Evolutionary conservation across 2,888 invertebrate genomes (phyloP).

Genomic region (Limnephilus rhombicus): DNA sequence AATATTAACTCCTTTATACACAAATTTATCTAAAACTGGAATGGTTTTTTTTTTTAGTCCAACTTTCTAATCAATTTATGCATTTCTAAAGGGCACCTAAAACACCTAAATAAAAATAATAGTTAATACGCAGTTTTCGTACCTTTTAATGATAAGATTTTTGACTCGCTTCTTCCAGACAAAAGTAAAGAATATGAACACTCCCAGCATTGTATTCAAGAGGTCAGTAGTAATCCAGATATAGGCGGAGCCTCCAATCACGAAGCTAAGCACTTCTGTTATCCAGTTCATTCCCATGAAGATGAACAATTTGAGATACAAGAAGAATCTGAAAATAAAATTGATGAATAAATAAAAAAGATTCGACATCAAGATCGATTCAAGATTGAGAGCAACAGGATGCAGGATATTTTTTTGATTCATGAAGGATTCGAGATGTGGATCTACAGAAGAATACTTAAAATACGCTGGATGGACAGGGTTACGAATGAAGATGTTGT

Average conservation of each 20-base stretch:
- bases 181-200: conserved; percentile 80
- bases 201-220: conserved; percentile 79
- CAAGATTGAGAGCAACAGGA: too few species aligned
- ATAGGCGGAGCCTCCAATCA: conserved; percentile 77
- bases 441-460: too few species aligned
- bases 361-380: too few species aligned
- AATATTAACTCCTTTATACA: too few species aligned
- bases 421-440: too few species aligned
- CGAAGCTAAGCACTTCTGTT: conserved; percentile 87
- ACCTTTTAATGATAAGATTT: conserved; percentile 75
- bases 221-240: conserved; percentile 77
- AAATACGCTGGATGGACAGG: too few species aligned
- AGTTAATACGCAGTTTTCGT: neutral
- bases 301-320: conserved; percentile 88
- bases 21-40: too few species aligned
- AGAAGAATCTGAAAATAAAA: conserved; percentile 80
- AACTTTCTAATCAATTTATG: too few species aligned
- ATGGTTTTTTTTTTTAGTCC: too few species aligned
- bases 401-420: too few species aligned
- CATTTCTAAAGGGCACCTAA: neutral
- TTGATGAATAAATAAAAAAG: neutral
- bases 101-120: neutral
- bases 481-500: too few species aligned
- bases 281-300: conserved; percentile 93
- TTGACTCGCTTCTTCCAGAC: conserved; percentile 80